phyloP scores from a whole-genome alignment of 1,140 invertebrate genomes.

The Bicyclus anynana region DNA sequence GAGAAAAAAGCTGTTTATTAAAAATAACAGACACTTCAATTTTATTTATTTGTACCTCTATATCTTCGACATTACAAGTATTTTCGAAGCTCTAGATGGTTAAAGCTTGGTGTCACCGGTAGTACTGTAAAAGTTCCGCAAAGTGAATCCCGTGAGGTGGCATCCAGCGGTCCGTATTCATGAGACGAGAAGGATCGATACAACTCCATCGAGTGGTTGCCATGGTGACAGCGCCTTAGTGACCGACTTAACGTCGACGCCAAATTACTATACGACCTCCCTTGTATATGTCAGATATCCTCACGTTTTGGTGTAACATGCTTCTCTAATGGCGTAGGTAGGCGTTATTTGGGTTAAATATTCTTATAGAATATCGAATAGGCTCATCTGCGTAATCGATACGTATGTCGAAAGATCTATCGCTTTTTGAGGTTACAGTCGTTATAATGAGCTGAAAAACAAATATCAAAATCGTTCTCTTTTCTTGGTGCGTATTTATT shows the following conservation, averaged over 20 bases:
- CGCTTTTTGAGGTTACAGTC: too few species aligned
- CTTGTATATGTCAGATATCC: not conserved
- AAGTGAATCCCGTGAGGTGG: conserved; percentile 9
- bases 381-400: not conserved
- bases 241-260: conserved; percentile 24
- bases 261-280: conserved; percentile 5
- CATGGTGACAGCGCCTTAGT: conserved; percentile 36
- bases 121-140: conserved; percentile 2
- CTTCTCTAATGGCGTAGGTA: not conserved
- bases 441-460: too few species aligned
- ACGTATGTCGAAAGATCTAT: not conserved
- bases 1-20: too few species aligned
- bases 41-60: too few species aligned
- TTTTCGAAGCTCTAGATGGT: too few species aligned
- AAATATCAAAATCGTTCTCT: too few species aligned
- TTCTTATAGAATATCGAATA: not conserved
- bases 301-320: not conserved
- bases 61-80: too few species aligned
- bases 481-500: too few species aligned
- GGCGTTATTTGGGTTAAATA: not conserved
- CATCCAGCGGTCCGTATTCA: conserved; percentile 16
- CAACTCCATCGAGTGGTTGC: conserved; percentile 30
- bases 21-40: too few species aligned
- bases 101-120: too few species aligned
- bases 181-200: conserved; percentile 36